Conservation (phyloP, 2,113 vertebrate genomes). For the Pitta sordida region DNA sequence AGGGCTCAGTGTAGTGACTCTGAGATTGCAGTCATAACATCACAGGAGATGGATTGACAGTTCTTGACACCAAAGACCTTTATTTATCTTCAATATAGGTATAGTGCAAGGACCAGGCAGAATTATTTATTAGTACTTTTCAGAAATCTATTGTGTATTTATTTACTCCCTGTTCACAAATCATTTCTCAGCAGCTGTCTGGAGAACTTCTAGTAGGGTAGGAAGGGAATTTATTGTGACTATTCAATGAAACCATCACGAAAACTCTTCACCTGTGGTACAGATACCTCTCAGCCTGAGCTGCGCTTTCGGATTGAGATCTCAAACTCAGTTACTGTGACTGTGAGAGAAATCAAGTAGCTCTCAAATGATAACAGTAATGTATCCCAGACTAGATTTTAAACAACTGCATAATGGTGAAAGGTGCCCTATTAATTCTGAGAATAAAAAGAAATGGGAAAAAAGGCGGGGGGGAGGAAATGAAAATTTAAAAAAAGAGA, state of each 20-base stretch:
- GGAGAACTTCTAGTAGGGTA: not conserved
- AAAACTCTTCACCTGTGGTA: not conserved
- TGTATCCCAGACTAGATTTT: not conserved
- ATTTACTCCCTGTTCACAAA: not conserved
- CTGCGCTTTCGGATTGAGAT: not conserved
- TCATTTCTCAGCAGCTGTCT: not conserved
- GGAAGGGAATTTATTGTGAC: not conserved
- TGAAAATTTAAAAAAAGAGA: fast-evolving
- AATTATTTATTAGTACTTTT: not conserved
- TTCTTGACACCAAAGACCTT: not conserved
- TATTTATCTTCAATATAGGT: not conserved
- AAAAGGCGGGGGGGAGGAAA: fast-evolving
- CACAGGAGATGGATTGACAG: not conserved
- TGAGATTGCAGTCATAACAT: not conserved
- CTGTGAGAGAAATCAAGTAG: not conserved
- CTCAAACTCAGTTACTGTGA: not conserved
- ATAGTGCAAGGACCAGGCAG: not conserved
- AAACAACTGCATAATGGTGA: not conserved
- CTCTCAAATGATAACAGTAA: not conserved
- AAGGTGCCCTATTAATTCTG: not conserved
- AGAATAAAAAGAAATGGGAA: not conserved
- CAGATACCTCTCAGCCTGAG: not conserved
- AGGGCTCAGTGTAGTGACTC: not conserved
- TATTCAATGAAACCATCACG: not conserved
- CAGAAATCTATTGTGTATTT: constrained; percentile 10